Evolutionary conservation across 1,140 invertebrate genomes (phyloP).

Genomic region (Drosophila nikananu): DNA sequence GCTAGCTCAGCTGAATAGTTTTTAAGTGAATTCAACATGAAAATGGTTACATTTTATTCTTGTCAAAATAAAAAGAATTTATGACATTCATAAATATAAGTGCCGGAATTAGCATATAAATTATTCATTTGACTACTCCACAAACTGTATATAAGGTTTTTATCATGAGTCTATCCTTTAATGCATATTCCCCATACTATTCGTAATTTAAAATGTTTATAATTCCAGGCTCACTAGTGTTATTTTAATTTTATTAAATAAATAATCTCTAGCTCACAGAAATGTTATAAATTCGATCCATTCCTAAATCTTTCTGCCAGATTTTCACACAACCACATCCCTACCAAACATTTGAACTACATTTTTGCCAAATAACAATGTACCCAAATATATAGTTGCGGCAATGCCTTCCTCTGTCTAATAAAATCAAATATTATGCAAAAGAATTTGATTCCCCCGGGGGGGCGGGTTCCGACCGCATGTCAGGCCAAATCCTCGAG

Average conservation of each 20-base stretch:
- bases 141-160: too few species aligned
- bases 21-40: neutral
- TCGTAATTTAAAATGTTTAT: neutral
- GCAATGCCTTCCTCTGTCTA: slow-evolving; percentile 40
- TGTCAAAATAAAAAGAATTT: neutral
- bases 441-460: slow-evolving; percentile 56
- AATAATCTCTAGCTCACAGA: neutral
- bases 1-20: neutral
- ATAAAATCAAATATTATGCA: slow-evolving; percentile 80
- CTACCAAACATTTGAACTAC: slow-evolving; percentile 25
- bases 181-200: neutral
- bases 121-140: neutral
- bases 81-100: neutral
- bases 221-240: too few species aligned
- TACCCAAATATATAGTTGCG: slow-evolving; percentile 31
- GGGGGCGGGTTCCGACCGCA: slow-evolving; percentile 24
- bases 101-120: neutral
- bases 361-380: slow-evolving; percentile 44
- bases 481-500: slow-evolving; percentile 63
- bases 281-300: neutral
- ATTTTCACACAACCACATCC: neutral
- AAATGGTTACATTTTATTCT: neutral
- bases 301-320: neutral
- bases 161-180: too few species aligned
- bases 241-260: neutral